Base-by-base conservation (phyloP, 2,113 vertebrate genomes). In the Limnothrissa miodon region DNA sequence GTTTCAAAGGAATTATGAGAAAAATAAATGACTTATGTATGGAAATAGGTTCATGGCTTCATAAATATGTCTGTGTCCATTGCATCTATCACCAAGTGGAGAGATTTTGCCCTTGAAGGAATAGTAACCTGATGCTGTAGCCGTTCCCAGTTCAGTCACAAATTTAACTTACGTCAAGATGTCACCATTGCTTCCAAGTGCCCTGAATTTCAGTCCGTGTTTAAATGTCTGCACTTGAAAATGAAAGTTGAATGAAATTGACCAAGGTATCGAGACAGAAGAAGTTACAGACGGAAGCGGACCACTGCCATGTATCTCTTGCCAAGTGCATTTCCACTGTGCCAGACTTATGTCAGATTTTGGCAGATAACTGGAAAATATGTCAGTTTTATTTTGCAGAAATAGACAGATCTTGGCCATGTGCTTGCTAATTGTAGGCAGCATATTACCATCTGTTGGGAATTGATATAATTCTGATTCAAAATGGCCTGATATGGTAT, bases 381-480 rank as follows among this genome's bases (percentile, higher is more conserved):
- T 93, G 92, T 94, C 93, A 92, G 91, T 89, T 92, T 92, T 93
- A 93, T 91, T 94, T 92, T 93, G 91, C 92, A 94, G 90, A 93
- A 92, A 92, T 90, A 91, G 91, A 92, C 87, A 91, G 93, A 93
- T 94, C 91, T 93, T 92, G 90, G 92, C 92, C 93, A 93, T 93
- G 94, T 90, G 92, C 89, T 92, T 90, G 88, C 90, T 94, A 95
- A 95, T 93, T 93, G 93, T 93, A 89, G 91, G 89, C 90, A 93
- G 91, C 88, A 87, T 87, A 90, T 92, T 90, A 91, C 93, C 93
- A 95, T 95, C 93, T 95, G 93, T 91, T 93, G 92, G 89, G 87
- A 92, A 84, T 79, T 91, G 91, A 95, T 93, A 93, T 90, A 53
- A 94, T 93, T 91, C 90, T 91, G 83, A 88, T 88, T 90, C 88